phyloP scores from a whole-genome alignment of 1,140 invertebrate species.

The Pygmarrhopalites habei region DNA sequence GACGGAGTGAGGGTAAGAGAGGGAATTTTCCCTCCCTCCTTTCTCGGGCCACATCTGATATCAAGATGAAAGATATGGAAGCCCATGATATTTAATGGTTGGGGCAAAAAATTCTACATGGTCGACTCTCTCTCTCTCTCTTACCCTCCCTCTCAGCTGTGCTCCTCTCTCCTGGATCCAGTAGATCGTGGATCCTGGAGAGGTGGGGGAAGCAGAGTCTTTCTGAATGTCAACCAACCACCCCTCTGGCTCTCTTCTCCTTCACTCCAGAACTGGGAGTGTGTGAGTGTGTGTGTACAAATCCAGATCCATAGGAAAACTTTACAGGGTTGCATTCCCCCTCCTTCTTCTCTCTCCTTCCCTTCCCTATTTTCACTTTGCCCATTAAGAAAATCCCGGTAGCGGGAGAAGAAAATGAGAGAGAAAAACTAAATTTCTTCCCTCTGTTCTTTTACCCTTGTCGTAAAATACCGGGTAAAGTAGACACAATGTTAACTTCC shows the following conservation, averaged over 20 bases:
- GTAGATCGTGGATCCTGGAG: neutral
- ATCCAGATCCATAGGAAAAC: no score
- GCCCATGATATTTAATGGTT: conserved; percentile 30
- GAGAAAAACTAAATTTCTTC: neutral
- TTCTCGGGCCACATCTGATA: conserved; percentile 22
- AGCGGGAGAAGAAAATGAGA: conserved; percentile 2
- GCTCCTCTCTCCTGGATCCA: neutral
- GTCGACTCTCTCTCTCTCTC: neutral
- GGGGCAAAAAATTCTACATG: conserved; percentile 22
- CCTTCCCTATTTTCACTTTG: no score
- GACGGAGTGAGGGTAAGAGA: no score
- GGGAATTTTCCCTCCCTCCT: neutral
- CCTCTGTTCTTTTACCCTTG: conserved; percentile 1
- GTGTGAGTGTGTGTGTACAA: no score
- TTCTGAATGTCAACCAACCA: no score
- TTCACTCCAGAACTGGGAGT: no score
- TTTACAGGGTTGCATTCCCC: no score
- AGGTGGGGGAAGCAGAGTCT: neutral
- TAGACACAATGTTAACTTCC: conserved; percentile 9
- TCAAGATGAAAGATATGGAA: conserved; percentile 29
- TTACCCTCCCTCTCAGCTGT: conserved; percentile 3
- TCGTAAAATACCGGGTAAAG: neutral
- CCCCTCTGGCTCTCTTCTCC: no score
- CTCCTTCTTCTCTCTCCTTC: no score
- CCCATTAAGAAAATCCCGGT: neutral